Evolutionary conservation across 2,113 vertebrate species (phyloP).

Genomic region (Gadus macrocephalus): DNA sequence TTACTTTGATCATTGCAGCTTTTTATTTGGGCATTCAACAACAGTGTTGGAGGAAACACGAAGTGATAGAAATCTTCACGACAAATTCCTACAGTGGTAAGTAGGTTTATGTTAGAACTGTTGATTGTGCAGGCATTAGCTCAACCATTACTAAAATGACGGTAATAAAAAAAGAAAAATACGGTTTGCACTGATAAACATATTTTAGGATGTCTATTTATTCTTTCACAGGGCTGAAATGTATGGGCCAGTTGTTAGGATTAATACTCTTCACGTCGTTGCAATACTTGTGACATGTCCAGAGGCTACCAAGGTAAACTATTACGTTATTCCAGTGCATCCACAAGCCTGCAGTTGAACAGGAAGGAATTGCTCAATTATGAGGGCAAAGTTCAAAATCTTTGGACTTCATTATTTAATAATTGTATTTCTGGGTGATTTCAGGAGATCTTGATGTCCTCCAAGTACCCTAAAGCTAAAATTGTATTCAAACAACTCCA

Average conservation of each 20-base stretch:
- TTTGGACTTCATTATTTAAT: too few relatives aligned
- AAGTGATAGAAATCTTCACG: neutral
- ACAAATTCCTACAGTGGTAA: constrained; percentile 58
- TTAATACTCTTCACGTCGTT: constrained; percentile 51
- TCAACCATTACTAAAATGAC: neutral
- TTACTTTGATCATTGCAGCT: constrained; percentile 37
- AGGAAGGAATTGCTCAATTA: neutral
- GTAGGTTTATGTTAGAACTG: neutral
- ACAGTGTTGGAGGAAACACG: neutral
- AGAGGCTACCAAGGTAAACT: constrained; percentile 69
- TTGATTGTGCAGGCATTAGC: neutral
- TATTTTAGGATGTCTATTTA: neutral
- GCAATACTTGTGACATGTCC: constrained; percentile 43
- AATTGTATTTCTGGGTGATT: neutral
- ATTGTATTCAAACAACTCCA: constrained; percentile 51
- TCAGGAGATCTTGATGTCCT: constrained; percentile 71
- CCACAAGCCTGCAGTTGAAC: neutral
- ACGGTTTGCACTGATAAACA: neutral
- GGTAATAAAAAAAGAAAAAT: too few relatives aligned
- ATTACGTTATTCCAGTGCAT: constrained; percentile 5
- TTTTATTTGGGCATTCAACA: constrained; percentile 48
- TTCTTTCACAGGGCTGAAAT: constrained; percentile 44
- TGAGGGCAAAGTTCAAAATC: neutral
- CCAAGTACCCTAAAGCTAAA: constrained; percentile 67
- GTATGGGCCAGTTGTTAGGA: constrained; percentile 55